Evolutionary conservation across 2,888 invertebrate species (phyloP), one percentile per base, ranked within the genome.

Genomic region (Amiota mariae): DNA sequence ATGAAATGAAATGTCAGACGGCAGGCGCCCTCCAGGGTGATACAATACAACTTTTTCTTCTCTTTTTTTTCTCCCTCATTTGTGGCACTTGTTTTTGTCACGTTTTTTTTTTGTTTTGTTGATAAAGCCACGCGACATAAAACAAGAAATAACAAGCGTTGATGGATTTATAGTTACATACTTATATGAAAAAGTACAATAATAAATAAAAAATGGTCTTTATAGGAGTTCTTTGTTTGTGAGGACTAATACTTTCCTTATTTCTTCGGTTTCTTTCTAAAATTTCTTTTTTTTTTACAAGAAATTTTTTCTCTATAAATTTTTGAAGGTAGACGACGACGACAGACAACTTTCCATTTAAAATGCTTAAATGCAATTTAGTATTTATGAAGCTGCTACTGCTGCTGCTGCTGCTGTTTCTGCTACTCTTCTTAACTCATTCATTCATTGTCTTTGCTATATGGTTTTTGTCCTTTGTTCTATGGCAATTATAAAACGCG

Each of bases 311-410:
- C 36, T 61, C 3, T 20, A 13, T 63, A 13, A 74, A 75, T 73
- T 36, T 73, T 74, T 72, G 75, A 74, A 74, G 68, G 63, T 68
- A 78, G 72, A 24, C n/a, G n/a, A n/a, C n/a, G n/a, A n/a, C n/a
- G n/a, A 56, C 84, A 85, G 87, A 86, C 85, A 73, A 79, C 75
- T 81, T 78, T 81, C 81, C 84, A 86, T 85, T 84, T 78, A 73
- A 78, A 85, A 87, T 86, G 81, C 82, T 85, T 80, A 79, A 80
- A 82, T 70, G 78, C 76, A 81, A 83, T 86, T 77, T 71, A 70
- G 74, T 79, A 85, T 84, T 84, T 85, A 84, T 84, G 84, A 66
- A 68, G 67, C 24, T 36, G 36, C 36, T 24, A 3, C 24, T 24
- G 3, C 24, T 24, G 3, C 3, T 24, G 3, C 24, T 24, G 24